Conservation (phyloP, 2,797 vertebrate species). For the Octomys mimax region DNA sequence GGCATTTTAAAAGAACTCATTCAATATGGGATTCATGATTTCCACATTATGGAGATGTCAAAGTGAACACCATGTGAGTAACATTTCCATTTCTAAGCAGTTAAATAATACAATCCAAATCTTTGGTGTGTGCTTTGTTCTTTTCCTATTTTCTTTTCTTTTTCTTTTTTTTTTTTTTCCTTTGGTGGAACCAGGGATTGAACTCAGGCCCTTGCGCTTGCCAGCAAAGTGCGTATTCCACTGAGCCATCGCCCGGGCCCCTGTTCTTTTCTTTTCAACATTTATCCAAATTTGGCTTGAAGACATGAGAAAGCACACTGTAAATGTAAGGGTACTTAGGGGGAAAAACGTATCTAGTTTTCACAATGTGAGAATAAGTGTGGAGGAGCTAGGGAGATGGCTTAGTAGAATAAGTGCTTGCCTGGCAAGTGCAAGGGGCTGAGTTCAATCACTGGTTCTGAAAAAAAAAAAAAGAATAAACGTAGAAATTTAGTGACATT, state of each 20-base stretch:
- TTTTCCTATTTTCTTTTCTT: neutral
- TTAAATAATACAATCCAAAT: neutral
- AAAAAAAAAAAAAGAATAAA: neutral
- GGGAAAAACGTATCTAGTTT: slow-evolving; percentile 45
- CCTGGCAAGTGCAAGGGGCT: no score
- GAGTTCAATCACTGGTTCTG: no score
- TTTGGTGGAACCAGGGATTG: no score
- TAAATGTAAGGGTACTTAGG: slow-evolving; percentile 8
- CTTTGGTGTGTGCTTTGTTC: slow-evolving; percentile 29
- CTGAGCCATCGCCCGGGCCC: no score
- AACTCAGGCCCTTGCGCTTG: no score
- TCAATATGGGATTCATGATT: slow-evolving; percentile 60
- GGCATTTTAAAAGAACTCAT: slow-evolving; percentile 63
- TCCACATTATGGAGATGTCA: slow-evolving; percentile 7
- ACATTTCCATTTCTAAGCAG: slow-evolving; percentile 73
- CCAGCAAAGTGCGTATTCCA: no score
- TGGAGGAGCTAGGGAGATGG: neutral
- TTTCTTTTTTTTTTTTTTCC: neutral
- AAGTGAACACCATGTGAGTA: slow-evolving; percentile 62
- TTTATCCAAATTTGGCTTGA: slow-evolving; percentile 41
- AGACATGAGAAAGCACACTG: neutral
- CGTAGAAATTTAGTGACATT: neutral
- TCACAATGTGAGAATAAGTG: slow-evolving; percentile 12
- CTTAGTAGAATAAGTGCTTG: no score
- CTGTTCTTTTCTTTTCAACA: no score